A percentile compares a stretch with the other conserved stretches of the same genome.
phyloP scores from a whole-genome alignment of 2,797 vertebrate species.

The Acanthurus tractus region DNA sequence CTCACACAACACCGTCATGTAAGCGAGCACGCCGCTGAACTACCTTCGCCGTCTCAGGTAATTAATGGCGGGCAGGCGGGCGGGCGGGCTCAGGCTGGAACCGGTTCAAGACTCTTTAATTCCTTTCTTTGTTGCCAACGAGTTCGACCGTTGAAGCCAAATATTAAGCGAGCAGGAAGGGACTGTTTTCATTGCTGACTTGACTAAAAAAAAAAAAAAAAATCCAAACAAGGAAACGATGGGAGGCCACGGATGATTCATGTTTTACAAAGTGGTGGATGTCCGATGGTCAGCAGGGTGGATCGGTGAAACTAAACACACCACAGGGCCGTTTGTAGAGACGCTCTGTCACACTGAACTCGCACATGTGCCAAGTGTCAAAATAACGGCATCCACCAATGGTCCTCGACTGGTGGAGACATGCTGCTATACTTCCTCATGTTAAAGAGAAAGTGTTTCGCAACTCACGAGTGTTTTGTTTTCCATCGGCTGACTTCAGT shows the following conservation, averaged over 20 bases:
- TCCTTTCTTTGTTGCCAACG: constrained; percentile 38
- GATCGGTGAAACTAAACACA: constrained; percentile 17
- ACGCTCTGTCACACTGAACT: neutral
- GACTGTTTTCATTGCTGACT: constrained; percentile 41
- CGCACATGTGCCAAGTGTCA: neutral
- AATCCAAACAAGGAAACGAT: constrained; percentile 19
- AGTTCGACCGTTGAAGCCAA: constrained; percentile 22
- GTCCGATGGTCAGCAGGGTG: neutral
- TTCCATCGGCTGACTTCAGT: constrained; percentile 16
- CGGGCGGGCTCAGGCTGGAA: constrained; percentile 34
- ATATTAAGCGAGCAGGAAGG: constrained; percentile 36
- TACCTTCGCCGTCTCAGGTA: constrained; percentile 36
- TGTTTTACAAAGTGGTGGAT: constrained; percentile 26
- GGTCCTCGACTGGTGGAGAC: neutral
- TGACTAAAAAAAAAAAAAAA: constrained; percentile 37
- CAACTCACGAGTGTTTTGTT: neutral
- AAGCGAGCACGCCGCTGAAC: neutral
- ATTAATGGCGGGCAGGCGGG: constrained; percentile 22
- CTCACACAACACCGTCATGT: constrained; percentile 19
- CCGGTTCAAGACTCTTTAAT: constrained; percentile 27
- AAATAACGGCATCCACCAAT: neutral
- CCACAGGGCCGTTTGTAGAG: neutral
- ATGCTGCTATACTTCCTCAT: neutral
- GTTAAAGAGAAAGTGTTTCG: constrained; percentile 9
- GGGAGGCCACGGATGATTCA: constrained; percentile 32